Evolutionary conservation across 2,113 vertebrate species (phyloP).

Genomic region (Telmatochromis brachygnathus): DNA sequence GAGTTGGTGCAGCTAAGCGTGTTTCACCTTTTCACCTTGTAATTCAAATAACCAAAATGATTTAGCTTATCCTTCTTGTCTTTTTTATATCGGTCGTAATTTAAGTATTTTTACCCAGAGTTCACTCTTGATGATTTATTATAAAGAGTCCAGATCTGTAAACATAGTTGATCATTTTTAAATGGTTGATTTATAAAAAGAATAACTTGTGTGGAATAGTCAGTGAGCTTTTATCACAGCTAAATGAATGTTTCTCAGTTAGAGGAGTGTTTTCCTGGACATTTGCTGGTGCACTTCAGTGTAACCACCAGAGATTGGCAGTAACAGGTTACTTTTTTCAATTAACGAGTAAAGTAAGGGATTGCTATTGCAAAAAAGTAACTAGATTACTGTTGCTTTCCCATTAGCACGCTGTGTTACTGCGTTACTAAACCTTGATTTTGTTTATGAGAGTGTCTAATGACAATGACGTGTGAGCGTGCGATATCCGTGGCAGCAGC

Average conservation of each 20-base stretch:
- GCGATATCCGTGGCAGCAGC: not conserved
- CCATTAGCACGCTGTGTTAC: not conserved
- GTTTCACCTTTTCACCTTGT: not conserved
- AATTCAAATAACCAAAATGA: not conserved
- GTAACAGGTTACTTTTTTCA: not conserved
- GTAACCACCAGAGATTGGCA: not conserved
- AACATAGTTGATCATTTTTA: not conserved
- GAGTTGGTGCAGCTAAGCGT: not conserved
- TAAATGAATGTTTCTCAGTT: not conserved
- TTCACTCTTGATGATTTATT: not conserved
- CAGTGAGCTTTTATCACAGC: not conserved
- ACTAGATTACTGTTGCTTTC: not conserved
- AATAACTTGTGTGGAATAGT: not conserved
- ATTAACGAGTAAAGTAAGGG: not conserved
- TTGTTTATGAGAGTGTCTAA: not conserved
- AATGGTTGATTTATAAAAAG: not conserved
- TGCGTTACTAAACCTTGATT: not conserved
- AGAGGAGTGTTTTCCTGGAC: not conserved
- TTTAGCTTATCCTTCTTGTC: not conserved
- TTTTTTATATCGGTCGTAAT: not conserved
- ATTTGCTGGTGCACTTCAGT: not conserved
- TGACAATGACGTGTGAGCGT: rapidly evolving
- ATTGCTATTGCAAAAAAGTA: not conserved
- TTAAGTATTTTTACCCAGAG: not conserved
- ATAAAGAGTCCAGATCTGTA: not conserved